Percentiles rank a stretch among this genome's conserved stretches.
Evolutionary conservation across 2,888 invertebrate genomes (phyloP).

Genomic region (Trilocha varians): DNA sequence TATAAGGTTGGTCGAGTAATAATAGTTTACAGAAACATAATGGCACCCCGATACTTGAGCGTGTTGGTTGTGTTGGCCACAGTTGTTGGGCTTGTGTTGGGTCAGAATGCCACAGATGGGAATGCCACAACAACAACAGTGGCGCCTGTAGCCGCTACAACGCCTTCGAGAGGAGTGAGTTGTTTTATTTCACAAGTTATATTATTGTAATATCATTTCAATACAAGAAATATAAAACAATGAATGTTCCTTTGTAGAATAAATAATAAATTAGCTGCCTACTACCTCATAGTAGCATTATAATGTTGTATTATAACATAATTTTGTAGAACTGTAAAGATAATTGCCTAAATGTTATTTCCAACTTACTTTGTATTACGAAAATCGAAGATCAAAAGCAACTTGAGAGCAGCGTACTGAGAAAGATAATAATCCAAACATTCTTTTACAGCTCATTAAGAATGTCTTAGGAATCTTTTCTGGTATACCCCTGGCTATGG

Average conservation of each 20-base stretch:
- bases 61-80: constrained; percentile 20
- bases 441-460: not conserved
- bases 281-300: no score
- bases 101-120: no score
- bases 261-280: no score
- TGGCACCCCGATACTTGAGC: constrained; percentile 22
- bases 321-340: no score
- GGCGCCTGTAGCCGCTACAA: constrained; percentile 2
- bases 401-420: no score
- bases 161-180: not conserved
- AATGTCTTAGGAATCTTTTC: not conserved
- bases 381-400: no score
- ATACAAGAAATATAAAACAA: not conserved
- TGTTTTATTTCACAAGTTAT: not conserved
- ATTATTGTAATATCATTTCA: not conserved
- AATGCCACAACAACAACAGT: constrained; percentile 6
- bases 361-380: no score
- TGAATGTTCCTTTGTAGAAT: no score
- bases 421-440: no score
- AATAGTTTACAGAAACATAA: constrained; percentile 16
- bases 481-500: not conserved
- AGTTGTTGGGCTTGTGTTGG: constrained; percentile 16
- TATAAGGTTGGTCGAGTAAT: constrained; percentile 19
- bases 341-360: no score
- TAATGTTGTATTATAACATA: no score